A percentile compares a stretch with the other conserved stretches of the same genome.
Conservation (phyloP, 1,140 invertebrate species). For the Aplysia californica region DNA sequence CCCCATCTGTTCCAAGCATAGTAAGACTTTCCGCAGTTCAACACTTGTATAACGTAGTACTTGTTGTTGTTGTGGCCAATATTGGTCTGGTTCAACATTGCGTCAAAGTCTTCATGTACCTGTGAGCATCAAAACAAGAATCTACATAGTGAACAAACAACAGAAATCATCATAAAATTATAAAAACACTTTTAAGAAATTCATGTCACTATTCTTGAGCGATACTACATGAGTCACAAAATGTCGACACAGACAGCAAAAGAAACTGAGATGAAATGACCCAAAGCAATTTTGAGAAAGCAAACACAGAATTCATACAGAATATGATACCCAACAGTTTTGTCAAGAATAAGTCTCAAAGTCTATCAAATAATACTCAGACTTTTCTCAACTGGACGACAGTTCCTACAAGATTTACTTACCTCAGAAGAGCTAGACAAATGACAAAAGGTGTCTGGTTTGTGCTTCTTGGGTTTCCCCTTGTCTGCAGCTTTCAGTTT, state of each 20-base stretch:
- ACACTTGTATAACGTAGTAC: constrained; percentile 72
- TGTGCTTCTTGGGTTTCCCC: constrained; percentile 44
- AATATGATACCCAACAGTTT: too few species aligned
- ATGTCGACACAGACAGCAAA: too few species aligned
- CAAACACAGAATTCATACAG: background rate
- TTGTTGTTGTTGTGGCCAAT: constrained; percentile 74
- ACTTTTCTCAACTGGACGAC: too few species aligned
- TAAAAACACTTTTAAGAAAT: background rate
- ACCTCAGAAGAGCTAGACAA: constrained; percentile 2
- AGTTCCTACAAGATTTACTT: too few species aligned
- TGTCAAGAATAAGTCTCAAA: too few species aligned
- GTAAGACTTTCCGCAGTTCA: constrained; percentile 64
- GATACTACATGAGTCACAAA: background rate
- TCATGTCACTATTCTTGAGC: background rate
- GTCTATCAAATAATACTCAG: too few species aligned
- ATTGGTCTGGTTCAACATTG: constrained; percentile 73
- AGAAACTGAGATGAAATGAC: too few species aligned
- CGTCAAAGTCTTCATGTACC: constrained; percentile 69
- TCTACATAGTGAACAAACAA: too few species aligned
- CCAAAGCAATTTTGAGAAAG: background rate
- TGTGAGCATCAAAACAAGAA: too few species aligned
- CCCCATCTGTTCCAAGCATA: constrained; percentile 73
- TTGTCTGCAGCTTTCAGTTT: constrained; percentile 49
- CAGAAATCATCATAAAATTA: background rate
- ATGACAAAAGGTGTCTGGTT: constrained; percentile 42